phyloP scores from a whole-genome alignment of 2,113 vertebrate genomes.

The Cheirogaleus medius region DNA sequence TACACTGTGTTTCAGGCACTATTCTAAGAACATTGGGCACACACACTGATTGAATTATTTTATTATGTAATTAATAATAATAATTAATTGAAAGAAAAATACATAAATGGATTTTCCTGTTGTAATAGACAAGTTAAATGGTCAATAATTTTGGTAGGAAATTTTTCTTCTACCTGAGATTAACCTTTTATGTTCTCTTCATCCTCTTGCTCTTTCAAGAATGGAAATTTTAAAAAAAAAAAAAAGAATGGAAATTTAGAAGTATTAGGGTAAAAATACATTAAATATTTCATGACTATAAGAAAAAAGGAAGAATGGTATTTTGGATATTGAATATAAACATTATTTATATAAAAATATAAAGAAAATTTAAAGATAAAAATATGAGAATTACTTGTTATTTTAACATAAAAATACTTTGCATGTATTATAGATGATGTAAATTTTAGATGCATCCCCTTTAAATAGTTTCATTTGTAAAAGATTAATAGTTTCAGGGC shows the following conservation, averaged over 20 bases:
- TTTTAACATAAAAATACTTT: not conserved
- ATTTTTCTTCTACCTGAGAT: not conserved
- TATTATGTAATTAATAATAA: not conserved
- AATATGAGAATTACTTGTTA: not conserved
- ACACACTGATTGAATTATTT: not conserved
- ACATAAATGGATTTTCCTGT: not conserved
- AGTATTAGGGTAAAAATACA: not conserved
- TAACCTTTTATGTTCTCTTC: not conserved
- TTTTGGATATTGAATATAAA: not conserved
- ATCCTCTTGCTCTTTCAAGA: not conserved
- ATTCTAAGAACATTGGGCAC: not conserved
- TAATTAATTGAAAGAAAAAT: not conserved
- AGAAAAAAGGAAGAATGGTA: not conserved
- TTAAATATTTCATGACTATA: slow-evolving; percentile 7
- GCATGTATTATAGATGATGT: not conserved
- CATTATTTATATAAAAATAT: not conserved
- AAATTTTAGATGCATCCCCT: not conserved
- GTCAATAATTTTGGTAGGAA: not conserved
- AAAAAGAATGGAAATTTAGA: not conserved
- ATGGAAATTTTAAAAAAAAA: too few relatives aligned
- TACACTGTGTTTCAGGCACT: not conserved
- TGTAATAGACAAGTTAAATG: not conserved
- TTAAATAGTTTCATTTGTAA: not conserved
- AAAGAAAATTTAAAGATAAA: not conserved
- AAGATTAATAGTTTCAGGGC: not conserved